Evolutionary conservation across 2,113 vertebrate species (phyloP), one percentile per base, ranked within the genome.

Genomic region (Macquaria australasica): DNA sequence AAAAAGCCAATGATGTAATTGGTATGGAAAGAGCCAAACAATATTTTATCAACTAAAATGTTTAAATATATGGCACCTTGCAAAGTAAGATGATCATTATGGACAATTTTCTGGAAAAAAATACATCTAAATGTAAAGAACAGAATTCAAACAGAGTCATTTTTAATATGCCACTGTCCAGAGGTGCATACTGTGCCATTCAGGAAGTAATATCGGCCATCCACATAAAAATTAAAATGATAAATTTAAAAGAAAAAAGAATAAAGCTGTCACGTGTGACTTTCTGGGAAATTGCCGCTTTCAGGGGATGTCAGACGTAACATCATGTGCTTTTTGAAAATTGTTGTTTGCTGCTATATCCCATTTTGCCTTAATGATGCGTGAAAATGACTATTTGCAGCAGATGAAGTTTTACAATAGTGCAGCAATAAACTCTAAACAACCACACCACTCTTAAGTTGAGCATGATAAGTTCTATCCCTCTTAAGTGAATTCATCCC

Each of bases 281-380:
- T 63, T 41, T 75, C 5, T 28, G 23, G 28, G 23, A 60, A 78
- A 80, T 31, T 53, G 51, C 20, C 51, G 50, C 63, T 70, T 71
- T 62, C 28, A 31, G 39, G 21, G 21, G n/a, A 73, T 48, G 20
- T 43, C 41, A 25, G 58, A 62, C 23, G 70, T 71, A 25, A 31
- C 45, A 37, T 43, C 8, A 14, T 63, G 25, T 51, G 39, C 77
- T 81, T 80, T 41, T 66, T 34, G 41, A 39, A 63, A 81, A 72
- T 68, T 68, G 53, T 25, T 60, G 53, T 79, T 79, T 73, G 77
- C 60, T 25, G 53, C 60, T 73, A 4, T n/a, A 55, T 68, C 43
- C 62, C 50, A 62, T 78, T 80, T 74, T 81, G 79, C 20, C 18
- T 77, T 83, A 87, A 87, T 75, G 76, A 72, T 75, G 73, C 59